Evolutionary conservation across 92 coral and sea anemone species (phyloP).

Genomic region (Heliopora coerulea): DNA sequence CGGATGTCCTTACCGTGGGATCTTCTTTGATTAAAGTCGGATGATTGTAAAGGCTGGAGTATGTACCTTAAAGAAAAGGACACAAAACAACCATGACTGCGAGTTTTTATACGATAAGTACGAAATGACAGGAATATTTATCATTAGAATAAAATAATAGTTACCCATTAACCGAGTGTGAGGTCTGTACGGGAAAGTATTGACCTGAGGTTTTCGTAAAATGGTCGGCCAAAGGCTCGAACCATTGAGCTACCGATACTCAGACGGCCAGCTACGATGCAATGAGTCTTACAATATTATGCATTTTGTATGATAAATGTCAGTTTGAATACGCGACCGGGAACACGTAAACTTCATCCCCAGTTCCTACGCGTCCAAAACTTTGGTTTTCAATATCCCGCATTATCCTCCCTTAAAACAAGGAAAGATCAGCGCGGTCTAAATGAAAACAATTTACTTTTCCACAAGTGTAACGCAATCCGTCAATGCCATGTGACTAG

Average conservation of each 20-base stretch:
- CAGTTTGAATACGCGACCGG: neutral
- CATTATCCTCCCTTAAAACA: conserved; percentile 51
- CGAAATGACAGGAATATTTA: too few relatives aligned
- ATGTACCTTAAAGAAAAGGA: conserved; percentile 63
- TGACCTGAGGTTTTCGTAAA: too few relatives aligned
- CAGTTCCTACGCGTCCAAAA: conserved; percentile 1
- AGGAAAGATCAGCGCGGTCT: conserved; percentile 31
- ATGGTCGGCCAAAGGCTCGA: too few relatives aligned
- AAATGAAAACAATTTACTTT: conserved; percentile 40
- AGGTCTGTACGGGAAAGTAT: too few relatives aligned
- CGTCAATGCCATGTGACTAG: conserved; percentile 11
- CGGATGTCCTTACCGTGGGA: conserved; percentile 65
- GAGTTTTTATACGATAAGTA: too few relatives aligned
- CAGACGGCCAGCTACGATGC: too few relatives aligned
- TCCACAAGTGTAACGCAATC: conserved; percentile 67
- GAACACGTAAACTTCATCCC: neutral
- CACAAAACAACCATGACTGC: too few relatives aligned
- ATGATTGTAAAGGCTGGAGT: conserved; percentile 90
- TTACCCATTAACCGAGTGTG: too few relatives aligned
- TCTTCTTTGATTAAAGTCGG: conserved; percentile 85
- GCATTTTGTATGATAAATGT: too few relatives aligned
- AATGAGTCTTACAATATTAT: too few relatives aligned
- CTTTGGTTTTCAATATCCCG: conserved; percentile 4
- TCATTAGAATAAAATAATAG: too few relatives aligned
- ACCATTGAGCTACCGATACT: too few relatives aligned